Conservation (phyloP, 2,797 vertebrate species). For the Oophaga sylvatica region DNA sequence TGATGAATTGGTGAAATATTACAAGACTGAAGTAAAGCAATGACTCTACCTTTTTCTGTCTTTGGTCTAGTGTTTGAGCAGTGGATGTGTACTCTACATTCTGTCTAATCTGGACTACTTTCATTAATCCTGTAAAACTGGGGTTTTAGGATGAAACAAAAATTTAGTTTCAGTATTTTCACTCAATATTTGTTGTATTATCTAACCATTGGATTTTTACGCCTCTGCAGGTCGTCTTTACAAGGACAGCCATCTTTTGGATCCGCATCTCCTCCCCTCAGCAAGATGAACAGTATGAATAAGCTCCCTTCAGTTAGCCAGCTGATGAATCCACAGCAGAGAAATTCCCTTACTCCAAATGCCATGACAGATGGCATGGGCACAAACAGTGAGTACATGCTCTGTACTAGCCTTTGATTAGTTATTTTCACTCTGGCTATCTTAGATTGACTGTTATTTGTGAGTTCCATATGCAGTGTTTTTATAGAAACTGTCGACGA, state of each 20-base stretch:
- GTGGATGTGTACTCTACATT: neutral
- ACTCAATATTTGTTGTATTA: neutral
- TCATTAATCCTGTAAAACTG: neutral
- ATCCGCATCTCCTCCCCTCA: constrained; percentile 88
- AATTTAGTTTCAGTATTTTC: neutral
- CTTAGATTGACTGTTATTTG: neutral
- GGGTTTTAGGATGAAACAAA: neutral
- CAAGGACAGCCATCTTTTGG: constrained; percentile 86
- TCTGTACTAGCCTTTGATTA: neutral
- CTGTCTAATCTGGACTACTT: neutral
- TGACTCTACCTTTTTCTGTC: neutral
- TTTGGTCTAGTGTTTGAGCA: neutral
- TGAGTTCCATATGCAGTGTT: no score
- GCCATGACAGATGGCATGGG: constrained; percentile 88
- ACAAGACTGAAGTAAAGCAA: neutral
- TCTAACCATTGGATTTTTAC: neutral
- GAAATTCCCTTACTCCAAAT: constrained; percentile 92
- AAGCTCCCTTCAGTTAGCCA: constrained; percentile 98
- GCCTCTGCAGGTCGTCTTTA: constrained; percentile 85
- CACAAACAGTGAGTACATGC: constrained; percentile 88
- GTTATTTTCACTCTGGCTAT: neutral
- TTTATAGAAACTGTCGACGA: neutral
- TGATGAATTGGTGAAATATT: neutral
- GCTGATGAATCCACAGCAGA: constrained; percentile 97
- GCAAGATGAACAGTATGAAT: constrained; percentile 91